Evolutionary conservation across 1,140 invertebrate genomes (phyloP).

Genomic region (Anthonomus grandis): DNA sequence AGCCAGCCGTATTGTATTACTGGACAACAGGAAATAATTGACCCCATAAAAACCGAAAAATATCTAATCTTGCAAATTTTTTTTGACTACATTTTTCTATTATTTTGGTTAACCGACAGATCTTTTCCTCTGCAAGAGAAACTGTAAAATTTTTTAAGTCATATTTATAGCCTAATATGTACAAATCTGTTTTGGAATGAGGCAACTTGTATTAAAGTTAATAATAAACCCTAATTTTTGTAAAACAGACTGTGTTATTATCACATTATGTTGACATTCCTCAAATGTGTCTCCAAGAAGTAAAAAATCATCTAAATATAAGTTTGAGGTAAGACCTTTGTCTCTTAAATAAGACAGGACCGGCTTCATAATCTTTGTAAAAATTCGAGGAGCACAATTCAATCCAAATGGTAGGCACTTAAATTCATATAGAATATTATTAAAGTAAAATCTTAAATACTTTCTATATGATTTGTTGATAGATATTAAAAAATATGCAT

Average conservation of each 20-base stretch:
- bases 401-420: background rate
- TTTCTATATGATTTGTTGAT: background rate
- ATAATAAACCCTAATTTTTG: background rate
- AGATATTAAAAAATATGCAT: background rate
- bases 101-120: too few relatives aligned
- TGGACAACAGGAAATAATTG: background rate
- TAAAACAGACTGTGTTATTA: background rate
- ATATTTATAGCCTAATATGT: background rate
- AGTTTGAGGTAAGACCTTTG: background rate
- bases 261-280: background rate
- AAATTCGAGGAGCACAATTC: background rate
- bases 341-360: background rate
- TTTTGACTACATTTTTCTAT: too few relatives aligned
- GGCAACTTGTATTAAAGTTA: background rate
- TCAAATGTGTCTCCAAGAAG: background rate
- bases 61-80: background rate
- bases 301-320: slow-evolving; percentile 7
- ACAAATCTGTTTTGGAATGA: background rate
- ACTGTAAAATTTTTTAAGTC: background rate
- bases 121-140: too few relatives aligned
- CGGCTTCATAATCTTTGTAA: slow-evolving; percentile 1
- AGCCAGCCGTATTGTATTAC: background rate
- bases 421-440: background rate
- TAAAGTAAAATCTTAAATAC: slow-evolving; percentile 2
- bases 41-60: background rate